Base-by-base conservation (phyloP, 2,888 invertebrate species). In the Xanthorhoe designata region DNA sequence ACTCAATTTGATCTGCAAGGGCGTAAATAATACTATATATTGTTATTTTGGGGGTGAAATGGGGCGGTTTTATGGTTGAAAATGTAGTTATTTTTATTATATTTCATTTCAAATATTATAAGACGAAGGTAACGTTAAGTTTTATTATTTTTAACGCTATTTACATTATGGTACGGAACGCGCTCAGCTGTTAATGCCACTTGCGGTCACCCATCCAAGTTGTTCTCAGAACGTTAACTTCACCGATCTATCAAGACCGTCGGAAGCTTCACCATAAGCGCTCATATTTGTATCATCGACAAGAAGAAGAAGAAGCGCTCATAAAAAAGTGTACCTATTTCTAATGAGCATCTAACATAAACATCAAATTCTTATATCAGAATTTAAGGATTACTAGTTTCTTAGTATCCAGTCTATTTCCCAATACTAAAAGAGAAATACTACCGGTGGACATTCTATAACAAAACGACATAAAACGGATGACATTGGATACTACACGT, bases 11-110 rank as follows among this genome's bases (percentile, higher is more conserved):
- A 54, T 13, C 17, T 55, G 38, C 35, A 19, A 18, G 38, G 42
- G 54, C 38, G 35, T 18, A 38, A 35, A 10, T 18, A 10, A 38
- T 18, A 38, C n/a, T 24, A 54, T 35, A n/a, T 17, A 55, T 55
- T 2, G 42, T 55, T 38, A 38, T 55, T 55, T 49, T 35, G 61
- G 61, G 61, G 49, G 54, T 19, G 47, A 32, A 49, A 61, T 61
- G 52, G 45, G 52, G 52, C 47, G 54, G 19, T 19, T 45, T 17
- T 17, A 52, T 52, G 52, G 38, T 13, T 32, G 15, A 24, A 52
- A 60, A 45, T 60, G 52, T 60, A 15, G 42, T 52, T 60, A 60
- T 52, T 60, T 42, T 19, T 7, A 19, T 61, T 18, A 47, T 61
- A 19, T 53, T 61, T 32, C 47, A 32, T 17, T 53, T 61, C 17